Percentiles rank a stretch among this genome's conserved stretches.
Evolutionary conservation across 2,113 vertebrate genomes (phyloP).

Genomic region (Crotalus horridus): DNA sequence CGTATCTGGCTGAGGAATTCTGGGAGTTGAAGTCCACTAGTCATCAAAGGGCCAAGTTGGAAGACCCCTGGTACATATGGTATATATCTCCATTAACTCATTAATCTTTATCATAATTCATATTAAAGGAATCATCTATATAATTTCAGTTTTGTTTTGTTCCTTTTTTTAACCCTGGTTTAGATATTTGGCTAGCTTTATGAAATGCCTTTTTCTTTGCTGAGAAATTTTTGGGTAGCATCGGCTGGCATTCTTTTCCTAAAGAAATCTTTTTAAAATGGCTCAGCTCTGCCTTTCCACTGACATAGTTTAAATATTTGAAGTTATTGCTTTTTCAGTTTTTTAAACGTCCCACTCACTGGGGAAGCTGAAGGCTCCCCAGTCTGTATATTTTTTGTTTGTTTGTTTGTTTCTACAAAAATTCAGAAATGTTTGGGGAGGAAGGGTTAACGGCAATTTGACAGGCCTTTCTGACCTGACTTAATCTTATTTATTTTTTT

Average conservation of each 20-base stretch:
- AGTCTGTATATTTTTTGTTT: neutral
- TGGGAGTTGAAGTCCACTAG: too few species aligned
- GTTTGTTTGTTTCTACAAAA: accelerated
- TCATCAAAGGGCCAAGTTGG: too few species aligned
- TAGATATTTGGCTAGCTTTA: too few species aligned
- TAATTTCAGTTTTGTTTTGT: too few species aligned
- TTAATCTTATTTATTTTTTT: neutral
- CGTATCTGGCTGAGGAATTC: too few species aligned
- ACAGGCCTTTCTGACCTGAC: neutral
- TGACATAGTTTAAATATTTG: neutral
- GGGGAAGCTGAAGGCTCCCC: neutral
- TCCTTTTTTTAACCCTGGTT: too few species aligned
- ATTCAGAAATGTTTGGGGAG: neutral
- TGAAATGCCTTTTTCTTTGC: too few species aligned
- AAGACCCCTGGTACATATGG: too few species aligned
- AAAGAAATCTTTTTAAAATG: neutral
- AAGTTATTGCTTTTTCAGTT: neutral
- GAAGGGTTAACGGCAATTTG: neutral
- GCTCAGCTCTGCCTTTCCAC: neutral
- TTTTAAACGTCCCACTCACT: neutral
- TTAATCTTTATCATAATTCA: too few species aligned
- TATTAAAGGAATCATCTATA: too few species aligned
- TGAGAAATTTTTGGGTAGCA: neutral
- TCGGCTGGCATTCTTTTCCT: neutral
- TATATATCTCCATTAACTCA: too few species aligned